Evolutionary conservation across 2,797 vertebrate genomes (phyloP).

Genomic region (Cirrhinus molitorella): DNA sequence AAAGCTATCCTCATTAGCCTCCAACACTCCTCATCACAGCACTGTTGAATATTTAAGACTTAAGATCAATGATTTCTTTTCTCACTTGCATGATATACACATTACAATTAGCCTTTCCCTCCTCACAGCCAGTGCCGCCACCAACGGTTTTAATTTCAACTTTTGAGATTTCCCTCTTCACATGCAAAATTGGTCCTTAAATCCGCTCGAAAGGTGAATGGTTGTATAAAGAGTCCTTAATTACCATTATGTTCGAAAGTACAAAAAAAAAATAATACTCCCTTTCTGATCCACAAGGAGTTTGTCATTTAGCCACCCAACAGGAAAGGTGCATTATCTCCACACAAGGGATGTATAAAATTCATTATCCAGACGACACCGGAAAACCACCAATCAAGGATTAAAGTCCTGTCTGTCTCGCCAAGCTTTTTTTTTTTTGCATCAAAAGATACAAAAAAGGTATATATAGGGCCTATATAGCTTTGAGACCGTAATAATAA

Average conservation of each 20-base stretch:
- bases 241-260: conserved; percentile 7
- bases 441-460: neutral
- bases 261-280: neutral
- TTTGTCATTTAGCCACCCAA: conserved; percentile 18
- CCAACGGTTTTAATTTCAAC: conserved; percentile 8
- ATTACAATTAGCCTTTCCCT: conserved; percentile 36
- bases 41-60: conserved; percentile 40
- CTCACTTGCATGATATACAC: conserved; percentile 28
- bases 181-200: conserved; percentile 26
- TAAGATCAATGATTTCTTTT: conserved; percentile 34
- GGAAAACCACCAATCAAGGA: conserved; percentile 2
- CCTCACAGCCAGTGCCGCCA: conserved; percentile 10
- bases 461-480: no score
- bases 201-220: neutral
- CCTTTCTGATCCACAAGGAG: neutral
- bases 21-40: conserved; percentile 22
- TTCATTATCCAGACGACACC: neutral
- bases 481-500: no score
- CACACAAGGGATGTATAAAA: neutral
- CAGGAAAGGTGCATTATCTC: conserved; percentile 11
- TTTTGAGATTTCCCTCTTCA: neutral
- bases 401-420: neutral
- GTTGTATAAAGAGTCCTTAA: neutral
- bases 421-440: no score
- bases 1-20: conserved; percentile 44